Percentiles rank a stretch among this genome's conserved stretches.
Evolutionary conservation across 2,888 invertebrate genomes (phyloP).

Genomic region (Cyaniris semiargus): DNA sequence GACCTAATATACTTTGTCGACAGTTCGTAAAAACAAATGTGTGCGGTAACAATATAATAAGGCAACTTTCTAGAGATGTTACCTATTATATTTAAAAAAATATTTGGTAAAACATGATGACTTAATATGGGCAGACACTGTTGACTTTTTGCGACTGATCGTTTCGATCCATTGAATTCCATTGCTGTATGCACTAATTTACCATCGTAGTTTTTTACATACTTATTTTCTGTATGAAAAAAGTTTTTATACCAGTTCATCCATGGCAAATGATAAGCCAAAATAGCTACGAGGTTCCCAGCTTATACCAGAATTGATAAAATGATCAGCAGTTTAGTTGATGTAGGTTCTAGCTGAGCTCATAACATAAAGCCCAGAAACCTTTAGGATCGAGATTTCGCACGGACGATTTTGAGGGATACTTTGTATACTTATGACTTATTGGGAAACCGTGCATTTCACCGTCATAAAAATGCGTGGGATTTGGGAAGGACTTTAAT

Average conservation of each 20-base stretch:
- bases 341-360: not conserved
- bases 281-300: not conserved
- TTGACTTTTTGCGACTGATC: too few relatives aligned
- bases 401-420: not conserved
- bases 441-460: not conserved
- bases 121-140: too few relatives aligned
- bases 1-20: not conserved
- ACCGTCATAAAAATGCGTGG: not conserved
- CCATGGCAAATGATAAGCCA: not conserved
- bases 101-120: too few relatives aligned
- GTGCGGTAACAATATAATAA: not conserved
- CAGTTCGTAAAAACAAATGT: not conserved
- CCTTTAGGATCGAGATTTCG: not conserved
- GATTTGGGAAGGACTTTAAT: too few relatives aligned
- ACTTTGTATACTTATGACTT: not conserved
- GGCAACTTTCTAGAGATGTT: too few relatives aligned
- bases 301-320: slow-evolving; percentile 1
- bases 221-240: too few relatives aligned
- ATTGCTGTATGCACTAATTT: too few relatives aligned
- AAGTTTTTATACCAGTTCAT: too few relatives aligned
- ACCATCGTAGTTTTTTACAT: too few relatives aligned
- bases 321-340: not conserved
- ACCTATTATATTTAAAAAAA: too few relatives aligned
- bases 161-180: too few relatives aligned
- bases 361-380: not conserved